These are phyloP conservation scores for Eulemur macaco DNA, from an alignment of 2,113 vertebrate species.

Conservation along the genomic window DNA sequence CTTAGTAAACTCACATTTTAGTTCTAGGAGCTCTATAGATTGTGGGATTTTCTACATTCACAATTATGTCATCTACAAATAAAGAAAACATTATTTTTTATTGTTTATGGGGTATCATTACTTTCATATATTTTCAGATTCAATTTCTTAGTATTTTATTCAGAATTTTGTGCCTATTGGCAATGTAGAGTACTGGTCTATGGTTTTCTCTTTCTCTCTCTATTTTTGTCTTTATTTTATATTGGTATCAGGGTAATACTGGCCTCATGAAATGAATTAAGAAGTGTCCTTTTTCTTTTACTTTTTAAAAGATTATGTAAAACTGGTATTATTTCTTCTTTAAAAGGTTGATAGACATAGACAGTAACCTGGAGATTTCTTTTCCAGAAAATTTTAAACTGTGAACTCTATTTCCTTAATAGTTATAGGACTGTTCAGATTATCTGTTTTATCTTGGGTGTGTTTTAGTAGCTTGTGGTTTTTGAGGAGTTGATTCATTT, in stretches of 20 bases:
- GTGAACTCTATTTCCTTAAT: background rate
- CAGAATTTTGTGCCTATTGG: background rate
- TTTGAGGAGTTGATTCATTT: background rate
- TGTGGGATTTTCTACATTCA: background rate
- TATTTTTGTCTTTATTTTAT: background rate
- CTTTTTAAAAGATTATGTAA: background rate
- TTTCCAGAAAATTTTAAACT: background rate
- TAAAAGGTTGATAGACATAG: background rate
- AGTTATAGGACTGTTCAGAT: background rate
- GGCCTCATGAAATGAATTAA: background rate
- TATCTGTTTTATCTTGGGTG: background rate
- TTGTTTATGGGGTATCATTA: background rate
- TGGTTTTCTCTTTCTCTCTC: background rate
- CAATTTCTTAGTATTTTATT: background rate
- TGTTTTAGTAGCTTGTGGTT: background rate
- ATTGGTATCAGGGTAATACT: background rate
- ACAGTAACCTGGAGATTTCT: background rate
- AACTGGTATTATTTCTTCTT: background rate
- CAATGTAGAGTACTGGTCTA: background rate
- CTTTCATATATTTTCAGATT: background rate
- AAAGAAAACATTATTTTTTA: background rate
- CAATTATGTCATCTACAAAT: background rate
- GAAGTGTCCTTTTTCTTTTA: background rate
- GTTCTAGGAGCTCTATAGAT: background rate
- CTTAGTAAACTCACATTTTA: background rate